A percentile compares a stretch with the other conserved stretches of the same genome.
Conservation (phyloP, 2,888 invertebrate genomes). For the Gandaritis pyraliata region DNA sequence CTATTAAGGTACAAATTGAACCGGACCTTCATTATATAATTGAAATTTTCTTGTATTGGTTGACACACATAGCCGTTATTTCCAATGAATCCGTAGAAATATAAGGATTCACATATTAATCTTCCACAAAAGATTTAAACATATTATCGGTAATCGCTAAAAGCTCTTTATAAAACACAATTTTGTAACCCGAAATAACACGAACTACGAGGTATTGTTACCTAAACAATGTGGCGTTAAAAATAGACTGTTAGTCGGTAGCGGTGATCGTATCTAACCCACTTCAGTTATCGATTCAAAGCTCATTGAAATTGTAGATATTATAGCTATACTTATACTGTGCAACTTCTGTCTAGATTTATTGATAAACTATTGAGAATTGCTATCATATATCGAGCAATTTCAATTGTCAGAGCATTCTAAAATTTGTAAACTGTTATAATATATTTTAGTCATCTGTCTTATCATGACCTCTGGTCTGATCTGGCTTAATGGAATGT, state of each 20-base stretch:
- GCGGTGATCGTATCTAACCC: constrained; percentile 31
- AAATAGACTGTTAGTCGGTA: constrained; percentile 35
- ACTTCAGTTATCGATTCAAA: constrained; percentile 36
- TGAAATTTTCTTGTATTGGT: background rate
- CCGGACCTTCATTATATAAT: background rate
- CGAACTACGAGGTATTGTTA: constrained; percentile 32
- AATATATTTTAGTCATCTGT: no score
- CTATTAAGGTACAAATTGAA: background rate
- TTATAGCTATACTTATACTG: constrained; percentile 5
- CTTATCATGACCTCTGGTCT: no score
- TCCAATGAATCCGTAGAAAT: constrained; percentile 1
- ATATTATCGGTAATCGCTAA: background rate
- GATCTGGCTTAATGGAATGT: no score
- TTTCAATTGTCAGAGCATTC: no score
- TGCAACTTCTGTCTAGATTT: constrained; percentile 13
- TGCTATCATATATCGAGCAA: background rate
- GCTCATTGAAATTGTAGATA: constrained; percentile 31
- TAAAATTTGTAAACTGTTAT: no score
- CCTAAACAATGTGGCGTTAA: constrained; percentile 37
- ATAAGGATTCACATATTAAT: background rate
- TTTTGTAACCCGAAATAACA: constrained; percentile 22
- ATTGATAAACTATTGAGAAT: constrained; percentile 5
- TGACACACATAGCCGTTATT: constrained; percentile 5
- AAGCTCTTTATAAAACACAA: constrained; percentile 11
- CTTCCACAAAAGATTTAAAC: constrained; percentile 6